Percentiles rank a stretch among this genome's conserved stretches.
Conservation (phyloP, 2,888 invertebrate genomes). For the Agrenia bidenticulata region DNA sequence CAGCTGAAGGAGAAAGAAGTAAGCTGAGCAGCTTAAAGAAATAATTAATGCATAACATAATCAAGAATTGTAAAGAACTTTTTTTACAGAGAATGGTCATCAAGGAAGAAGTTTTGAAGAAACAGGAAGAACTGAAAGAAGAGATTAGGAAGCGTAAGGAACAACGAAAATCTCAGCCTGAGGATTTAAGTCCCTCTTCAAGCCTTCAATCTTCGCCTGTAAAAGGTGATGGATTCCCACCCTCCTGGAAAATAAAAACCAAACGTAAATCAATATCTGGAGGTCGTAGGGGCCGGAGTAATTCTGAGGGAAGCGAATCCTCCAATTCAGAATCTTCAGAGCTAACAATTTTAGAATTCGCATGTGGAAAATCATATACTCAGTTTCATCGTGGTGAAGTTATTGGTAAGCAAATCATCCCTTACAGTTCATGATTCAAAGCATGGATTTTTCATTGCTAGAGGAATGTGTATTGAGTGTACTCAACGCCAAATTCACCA, state of each 20-base stretch:
- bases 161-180: constrained; percentile 38
- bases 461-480: not conserved
- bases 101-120: constrained; percentile 72
- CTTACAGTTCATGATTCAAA: too few relatives aligned
- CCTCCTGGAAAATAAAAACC: constrained; percentile 3
- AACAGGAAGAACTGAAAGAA: constrained; percentile 74
- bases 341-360: constrained; percentile 62
- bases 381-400: constrained; percentile 74
- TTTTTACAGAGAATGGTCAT: constrained; percentile 66
- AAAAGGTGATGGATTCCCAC: constrained; percentile 31
- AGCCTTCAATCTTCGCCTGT: constrained; percentile 33
- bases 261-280: constrained; percentile 36
- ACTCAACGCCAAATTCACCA: too few relatives aligned
- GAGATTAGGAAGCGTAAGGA: constrained; percentile 62
- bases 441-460: not conserved
- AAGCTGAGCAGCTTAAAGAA: constrained; percentile 31
- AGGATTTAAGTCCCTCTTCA: constrained; percentile 22
- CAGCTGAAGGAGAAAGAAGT: constrained; percentile 69
- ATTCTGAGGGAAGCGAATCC: constrained; percentile 63
- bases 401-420: constrained; percentile 62
- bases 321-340: constrained; percentile 62
- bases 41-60: too few relatives aligned
- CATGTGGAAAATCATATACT: constrained; percentile 61
- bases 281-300: constrained; percentile 58
- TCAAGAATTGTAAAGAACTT: constrained; percentile 17